Evolutionary conservation across 2,888 invertebrate species (phyloP).

Genomic region (Serrognathus titanus): DNA sequence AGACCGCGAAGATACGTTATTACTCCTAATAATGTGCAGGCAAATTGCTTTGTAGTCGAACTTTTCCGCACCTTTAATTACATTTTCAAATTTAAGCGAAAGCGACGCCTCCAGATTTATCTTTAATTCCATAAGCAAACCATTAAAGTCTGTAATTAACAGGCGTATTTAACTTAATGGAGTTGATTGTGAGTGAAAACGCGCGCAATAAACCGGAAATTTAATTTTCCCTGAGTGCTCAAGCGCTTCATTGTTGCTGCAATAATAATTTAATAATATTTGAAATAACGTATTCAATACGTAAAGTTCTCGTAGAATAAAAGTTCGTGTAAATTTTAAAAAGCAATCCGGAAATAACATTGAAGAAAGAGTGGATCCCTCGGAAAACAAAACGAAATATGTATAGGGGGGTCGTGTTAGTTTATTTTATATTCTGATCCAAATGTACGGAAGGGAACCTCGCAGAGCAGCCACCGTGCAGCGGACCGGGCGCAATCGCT

Average conservation of each 20-base stretch:
- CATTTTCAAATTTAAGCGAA: no score
- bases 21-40: no score
- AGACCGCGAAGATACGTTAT: no score
- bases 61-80: no score
- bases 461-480: slow-evolving; percentile 35
- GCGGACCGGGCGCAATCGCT: slow-evolving; percentile 23
- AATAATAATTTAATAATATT: no score
- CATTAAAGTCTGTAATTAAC: neutral
- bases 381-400: slow-evolving; percentile 45
- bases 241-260: neutral
- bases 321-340: slow-evolving; percentile 32
- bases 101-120: no score
- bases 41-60: no score
- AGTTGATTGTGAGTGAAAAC: slow-evolving; percentile 1
- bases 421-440: slow-evolving; percentile 51
- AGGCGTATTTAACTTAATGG: slow-evolving; percentile 22
- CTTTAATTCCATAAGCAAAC: no score
- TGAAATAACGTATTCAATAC: neutral
- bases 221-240: slow-evolving; percentile 24
- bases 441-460: slow-evolving; percentile 45
- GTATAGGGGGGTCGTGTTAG: slow-evolving; percentile 41
- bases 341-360: slow-evolving; percentile 41
- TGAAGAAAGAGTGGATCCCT: slow-evolving; percentile 44
- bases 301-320: slow-evolving; percentile 3
- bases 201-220: slow-evolving; percentile 11